A percentile compares a stretch with the other conserved stretches of the same genome.
These are phyloP conservation scores for Huso huso DNA, from an alignment of 2,797 vertebrate species.

Conservation along the genomic window DNA sequence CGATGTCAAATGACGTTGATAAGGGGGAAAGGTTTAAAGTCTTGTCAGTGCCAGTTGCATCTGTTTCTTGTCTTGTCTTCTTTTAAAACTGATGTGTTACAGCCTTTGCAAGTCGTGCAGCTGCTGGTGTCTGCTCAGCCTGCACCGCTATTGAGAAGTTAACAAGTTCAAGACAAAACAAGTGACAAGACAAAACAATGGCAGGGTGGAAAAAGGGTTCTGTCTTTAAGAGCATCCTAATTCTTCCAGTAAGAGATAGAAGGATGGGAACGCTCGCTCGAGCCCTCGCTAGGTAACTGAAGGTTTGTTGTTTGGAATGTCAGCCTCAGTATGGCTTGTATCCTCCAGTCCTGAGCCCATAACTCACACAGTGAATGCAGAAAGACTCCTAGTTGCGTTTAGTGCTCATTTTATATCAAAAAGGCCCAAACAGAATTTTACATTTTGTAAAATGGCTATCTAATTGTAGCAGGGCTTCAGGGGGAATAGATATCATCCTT, in stretches of 20 bases:
- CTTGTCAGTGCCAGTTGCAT: conserved; percentile 32
- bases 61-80: conserved; percentile 34
- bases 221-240: conserved; percentile 56
- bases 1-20: conserved; percentile 25
- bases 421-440: conserved; percentile 40
- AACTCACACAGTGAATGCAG: conserved; percentile 50
- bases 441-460: conserved; percentile 95
- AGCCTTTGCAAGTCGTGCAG: conserved; percentile 48
- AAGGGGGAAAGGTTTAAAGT: conserved; percentile 44
- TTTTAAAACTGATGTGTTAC: conserved; percentile 53
- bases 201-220: conserved; percentile 39
- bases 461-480: conserved; percentile 86
- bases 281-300: conserved; percentile 76
- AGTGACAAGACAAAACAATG: conserved; percentile 58
- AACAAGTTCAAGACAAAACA: conserved; percentile 72
- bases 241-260: conserved; percentile 35
- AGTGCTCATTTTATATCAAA: conserved; percentile 40
- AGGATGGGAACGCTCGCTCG: conserved; percentile 44
- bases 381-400: conserved; percentile 47
- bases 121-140: conserved; percentile 49
- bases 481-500: conserved; percentile 83
- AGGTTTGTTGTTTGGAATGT: conserved; percentile 78
- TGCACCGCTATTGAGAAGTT: conserved; percentile 49
- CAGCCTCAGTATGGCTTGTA: conserved; percentile 45
- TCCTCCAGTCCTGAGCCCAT: conserved; percentile 41